Percentiles rank a stretch among this genome's conserved stretches.
These are phyloP conservation scores for Platysteira castanea DNA, from an alignment of 2,113 vertebrate species.

Conservation along the genomic window DNA sequence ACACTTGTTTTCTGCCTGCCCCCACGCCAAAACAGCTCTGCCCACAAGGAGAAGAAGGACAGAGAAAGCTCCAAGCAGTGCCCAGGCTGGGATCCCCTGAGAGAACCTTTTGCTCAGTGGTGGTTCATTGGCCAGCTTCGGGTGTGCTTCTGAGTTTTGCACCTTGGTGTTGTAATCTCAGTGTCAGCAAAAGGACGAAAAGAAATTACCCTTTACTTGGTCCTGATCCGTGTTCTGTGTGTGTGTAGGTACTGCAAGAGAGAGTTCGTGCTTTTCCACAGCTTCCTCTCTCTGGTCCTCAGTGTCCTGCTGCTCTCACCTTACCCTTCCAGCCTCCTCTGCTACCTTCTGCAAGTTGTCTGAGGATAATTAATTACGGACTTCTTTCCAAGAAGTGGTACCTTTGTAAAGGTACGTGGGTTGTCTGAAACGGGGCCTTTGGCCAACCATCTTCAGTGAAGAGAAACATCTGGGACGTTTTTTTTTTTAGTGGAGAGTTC, in stretches of 20 bases:
- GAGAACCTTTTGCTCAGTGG: background rate
- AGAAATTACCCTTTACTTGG: background rate
- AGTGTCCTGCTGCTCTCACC: background rate
- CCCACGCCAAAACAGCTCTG: background rate
- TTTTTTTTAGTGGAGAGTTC: background rate
- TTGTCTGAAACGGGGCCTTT: background rate
- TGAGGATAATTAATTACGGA: background rate
- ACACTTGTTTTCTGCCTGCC: background rate
- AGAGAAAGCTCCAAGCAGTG: background rate
- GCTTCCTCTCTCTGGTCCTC: background rate
- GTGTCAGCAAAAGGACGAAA: background rate
- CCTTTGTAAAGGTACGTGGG: background rate
- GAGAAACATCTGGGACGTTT: background rate
- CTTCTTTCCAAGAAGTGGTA: background rate
- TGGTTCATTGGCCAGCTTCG: background rate
- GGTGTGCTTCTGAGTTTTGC: background rate
- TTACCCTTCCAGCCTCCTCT: background rate
- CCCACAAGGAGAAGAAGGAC: background rate
- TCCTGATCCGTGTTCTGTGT: accelerated
- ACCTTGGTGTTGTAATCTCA: background rate
- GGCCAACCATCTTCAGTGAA: background rate
- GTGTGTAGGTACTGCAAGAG: background rate
- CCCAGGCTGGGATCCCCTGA: background rate
- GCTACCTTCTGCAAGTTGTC: background rate
- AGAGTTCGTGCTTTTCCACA: background rate